Conservation (phyloP, 2,113 vertebrate genomes). For the Muntiacus muntjak region DNA sequence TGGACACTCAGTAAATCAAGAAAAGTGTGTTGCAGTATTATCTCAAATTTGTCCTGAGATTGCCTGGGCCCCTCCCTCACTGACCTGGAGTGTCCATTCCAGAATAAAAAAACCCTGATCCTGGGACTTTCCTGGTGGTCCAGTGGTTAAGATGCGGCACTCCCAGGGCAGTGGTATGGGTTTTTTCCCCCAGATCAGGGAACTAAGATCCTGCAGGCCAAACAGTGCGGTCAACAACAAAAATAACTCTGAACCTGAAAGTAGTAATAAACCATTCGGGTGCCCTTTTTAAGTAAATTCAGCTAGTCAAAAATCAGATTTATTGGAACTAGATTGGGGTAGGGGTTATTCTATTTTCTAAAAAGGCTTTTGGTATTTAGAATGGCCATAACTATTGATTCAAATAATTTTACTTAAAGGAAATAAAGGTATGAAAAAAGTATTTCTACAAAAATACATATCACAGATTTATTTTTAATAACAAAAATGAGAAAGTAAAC, state of each 20-base stretch:
- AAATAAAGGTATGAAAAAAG: not conserved
- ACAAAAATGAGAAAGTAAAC: not conserved
- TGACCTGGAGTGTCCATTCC: not conserved
- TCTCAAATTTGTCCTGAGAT: no score
- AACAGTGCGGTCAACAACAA: rapidly evolving
- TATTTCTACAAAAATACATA: not conserved
- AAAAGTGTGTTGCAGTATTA: not conserved
- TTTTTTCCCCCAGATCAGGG: not conserved
- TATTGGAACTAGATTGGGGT: no score
- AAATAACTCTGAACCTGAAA: not conserved
- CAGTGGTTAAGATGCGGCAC: not conserved
- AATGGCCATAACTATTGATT: not conserved
- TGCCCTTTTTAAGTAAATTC: not conserved
- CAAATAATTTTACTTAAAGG: not conserved
- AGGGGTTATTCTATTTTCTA: not conserved
- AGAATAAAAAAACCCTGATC: not conserved
- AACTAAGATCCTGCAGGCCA: not conserved
- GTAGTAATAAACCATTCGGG: not conserved
- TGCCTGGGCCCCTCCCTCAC: not conserved
- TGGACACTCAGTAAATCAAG: not conserved
- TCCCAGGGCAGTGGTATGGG: not conserved
- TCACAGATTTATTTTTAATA: not conserved
- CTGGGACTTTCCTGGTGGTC: not conserved
- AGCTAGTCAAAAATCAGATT: not conserved
- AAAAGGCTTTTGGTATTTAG: not conserved